These are phyloP conservation scores for Linnaemya vulpina DNA, from an alignment of 2,888 invertebrate species.

Conservation along the genomic window DNA sequence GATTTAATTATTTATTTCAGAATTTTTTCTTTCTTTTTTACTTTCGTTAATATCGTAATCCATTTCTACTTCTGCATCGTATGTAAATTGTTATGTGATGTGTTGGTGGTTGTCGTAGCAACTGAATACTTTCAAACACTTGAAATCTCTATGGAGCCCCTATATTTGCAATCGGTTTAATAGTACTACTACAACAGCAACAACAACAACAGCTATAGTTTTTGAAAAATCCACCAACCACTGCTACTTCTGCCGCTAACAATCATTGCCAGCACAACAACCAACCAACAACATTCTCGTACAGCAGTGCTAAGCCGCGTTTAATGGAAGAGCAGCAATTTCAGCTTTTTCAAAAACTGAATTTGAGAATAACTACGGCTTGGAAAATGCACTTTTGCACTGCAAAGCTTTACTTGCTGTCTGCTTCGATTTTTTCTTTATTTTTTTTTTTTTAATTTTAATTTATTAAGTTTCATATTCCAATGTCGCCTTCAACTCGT, in stretches of 20 bases:
- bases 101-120: conserved; percentile 63
- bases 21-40: neutral
- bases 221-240: conserved; percentile 23
- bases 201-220: conserved; percentile 7
- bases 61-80: conserved; percentile 17
- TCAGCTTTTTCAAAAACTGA: conserved; percentile 26
- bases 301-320: conserved; percentile 31
- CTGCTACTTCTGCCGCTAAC: conserved; percentile 26
- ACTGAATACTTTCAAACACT: conserved; percentile 59
- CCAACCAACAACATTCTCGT: conserved; percentile 29
- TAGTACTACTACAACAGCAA: conserved; percentile 35
- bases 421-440: neutral
- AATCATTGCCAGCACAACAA: conserved; percentile 39
- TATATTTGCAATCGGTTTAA: conserved; percentile 55
- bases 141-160: conserved; percentile 65
- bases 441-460: conserved; percentile 30
- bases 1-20: conserved; percentile 3
- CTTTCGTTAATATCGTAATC: conserved; percentile 1
- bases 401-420: conserved; percentile 38
- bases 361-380: conserved; percentile 50
- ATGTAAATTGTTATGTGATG: conserved; percentile 58
- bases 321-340: conserved; percentile 46
- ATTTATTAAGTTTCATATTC: conserved; percentile 69
- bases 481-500: conserved; percentile 82
- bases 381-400: conserved; percentile 68